Base-by-base conservation (phyloP, 1,140 invertebrate species). In the Littorina saxatilis region DNA sequence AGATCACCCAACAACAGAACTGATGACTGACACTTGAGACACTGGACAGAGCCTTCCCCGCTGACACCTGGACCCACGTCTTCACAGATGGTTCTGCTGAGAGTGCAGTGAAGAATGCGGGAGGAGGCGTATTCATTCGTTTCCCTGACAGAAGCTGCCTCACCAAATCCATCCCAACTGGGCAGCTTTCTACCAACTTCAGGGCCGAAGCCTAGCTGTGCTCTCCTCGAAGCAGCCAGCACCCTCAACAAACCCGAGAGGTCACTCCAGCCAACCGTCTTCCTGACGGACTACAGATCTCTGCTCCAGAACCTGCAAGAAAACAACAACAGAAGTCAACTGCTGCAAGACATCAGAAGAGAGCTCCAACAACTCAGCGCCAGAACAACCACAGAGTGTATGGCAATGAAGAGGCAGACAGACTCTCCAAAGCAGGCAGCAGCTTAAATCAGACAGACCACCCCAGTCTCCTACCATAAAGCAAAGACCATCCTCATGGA, bases 101-200 rank as follows among this genome's bases (percentile, higher is more conserved):
- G 66, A 68, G 37, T 32, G 66, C 66, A 32, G 66, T 35, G 66
- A n/a, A n/a, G n/a, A n/a, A n/a, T n/a, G n/a, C n/a, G n/a, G n/a
- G n/a, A n/a, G n/a, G n/a, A n/a, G n/a, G 66, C 29, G 66, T 68
- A 0, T 68, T 68, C 66, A 68, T 68, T 32, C 32, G 3, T 27
- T 39, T 68, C 13, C 66, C 66, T 35, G 3, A 68, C 29, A 32
- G 66, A 0, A 68, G 32, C 23, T 4, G 13, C 66, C n/a, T n/a
- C n/a, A n/a, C n/a, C n/a, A n/a, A n/a, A n/a, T n/a, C n/a, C n/a
- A n/a, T n/a, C n/a, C n/a, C 37, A 9, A 68, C 27, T 32, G 37
- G 37, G 66, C 37, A 27, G 32, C 4, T 68, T 15, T 27, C 66
- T 32, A 35, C 66, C 29, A 68, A 68, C 3, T 68, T n/a, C 66